A percentile compares a stretch with the other conserved stretches of the same genome.
Conservation (phyloP, 2,888 invertebrate genomes). For the Trichogramma dendrolimi region DNA sequence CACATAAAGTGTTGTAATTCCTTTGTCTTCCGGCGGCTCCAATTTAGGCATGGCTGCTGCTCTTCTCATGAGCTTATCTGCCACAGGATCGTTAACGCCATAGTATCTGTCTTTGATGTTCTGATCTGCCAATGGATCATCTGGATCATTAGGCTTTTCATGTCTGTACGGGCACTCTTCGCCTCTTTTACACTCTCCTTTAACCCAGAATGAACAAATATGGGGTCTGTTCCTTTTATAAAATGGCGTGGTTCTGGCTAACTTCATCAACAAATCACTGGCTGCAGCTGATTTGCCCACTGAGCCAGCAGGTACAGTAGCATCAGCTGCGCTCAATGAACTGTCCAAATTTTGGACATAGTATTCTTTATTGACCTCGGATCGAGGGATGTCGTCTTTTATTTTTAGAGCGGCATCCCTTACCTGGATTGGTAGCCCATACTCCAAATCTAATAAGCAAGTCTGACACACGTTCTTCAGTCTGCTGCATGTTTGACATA, state of each 20-base stretch:
- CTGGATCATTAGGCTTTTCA: conserved; percentile 94
- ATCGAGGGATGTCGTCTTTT: conserved; percentile 85
- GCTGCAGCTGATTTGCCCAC: conserved; percentile 72
- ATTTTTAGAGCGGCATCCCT: conserved; percentile 86
- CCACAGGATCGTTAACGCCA: conserved; percentile 93
- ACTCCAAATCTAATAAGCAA: conserved; percentile 88
- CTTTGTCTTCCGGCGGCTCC: conserved; percentile 91
- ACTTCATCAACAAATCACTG: conserved; percentile 76
- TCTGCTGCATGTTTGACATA: conserved; percentile 92
- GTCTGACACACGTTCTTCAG: conserved; percentile 96
- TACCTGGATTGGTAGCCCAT: conserved; percentile 83
- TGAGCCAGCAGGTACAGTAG: conserved; percentile 57
- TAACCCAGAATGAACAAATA: conserved; percentile 98
- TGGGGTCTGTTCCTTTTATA: conserved; percentile 93
- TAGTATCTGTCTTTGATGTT: conserved; percentile 93
- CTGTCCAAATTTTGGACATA: conserved; percentile 88
- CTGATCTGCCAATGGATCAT: conserved; percentile 93
- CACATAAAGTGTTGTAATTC: conserved; percentile 95
- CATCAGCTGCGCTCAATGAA: conserved; percentile 58
- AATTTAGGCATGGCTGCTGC: conserved; percentile 92
- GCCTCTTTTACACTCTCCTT: conserved; percentile 91
- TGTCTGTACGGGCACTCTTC: conserved; percentile 96
- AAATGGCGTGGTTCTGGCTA: conserved; percentile 90
- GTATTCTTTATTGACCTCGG: conserved; percentile 92
- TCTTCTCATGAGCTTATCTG: conserved; percentile 84